Conservation (phyloP, 2,113 vertebrate genomes). For the Numida meleagris region DNA sequence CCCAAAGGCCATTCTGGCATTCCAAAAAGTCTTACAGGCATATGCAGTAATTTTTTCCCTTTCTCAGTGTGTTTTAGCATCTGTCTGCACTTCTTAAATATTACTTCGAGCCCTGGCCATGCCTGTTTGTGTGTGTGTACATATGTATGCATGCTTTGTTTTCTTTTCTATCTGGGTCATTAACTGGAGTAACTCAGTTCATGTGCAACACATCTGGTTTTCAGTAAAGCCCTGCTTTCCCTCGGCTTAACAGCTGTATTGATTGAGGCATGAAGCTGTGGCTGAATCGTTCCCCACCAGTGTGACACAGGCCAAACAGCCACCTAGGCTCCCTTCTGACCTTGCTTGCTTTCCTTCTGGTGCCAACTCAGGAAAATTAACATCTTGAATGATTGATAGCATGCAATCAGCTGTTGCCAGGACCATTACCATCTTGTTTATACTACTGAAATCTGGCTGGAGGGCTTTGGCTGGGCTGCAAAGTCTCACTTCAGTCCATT, state of each 20-base stretch:
- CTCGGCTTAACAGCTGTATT: constrained; percentile 45
- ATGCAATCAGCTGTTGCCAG: constrained; percentile 29
- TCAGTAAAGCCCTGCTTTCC: constrained; percentile 46
- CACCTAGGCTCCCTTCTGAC: not conserved
- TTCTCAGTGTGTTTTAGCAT: not conserved
- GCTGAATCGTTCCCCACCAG: not conserved
- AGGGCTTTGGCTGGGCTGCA: not conserved
- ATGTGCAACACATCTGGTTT: constrained; percentile 64
- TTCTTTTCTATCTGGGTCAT: constrained; percentile 35
- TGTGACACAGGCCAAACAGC: not conserved
- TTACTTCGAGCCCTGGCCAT: not conserved
- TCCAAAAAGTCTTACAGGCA: not conserved
- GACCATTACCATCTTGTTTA: constrained; percentile 44
- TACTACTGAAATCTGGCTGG: constrained; percentile 9
- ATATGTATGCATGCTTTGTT: not conserved
- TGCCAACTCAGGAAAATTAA: constrained; percentile 28
- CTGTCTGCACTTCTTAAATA: not conserved
- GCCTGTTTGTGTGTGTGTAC: not conserved
- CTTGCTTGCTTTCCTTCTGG: not conserved
- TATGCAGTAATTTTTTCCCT: not conserved
- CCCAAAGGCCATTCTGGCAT: not conserved
- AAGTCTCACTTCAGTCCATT: constrained; percentile 3
- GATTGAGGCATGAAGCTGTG: constrained; percentile 39
- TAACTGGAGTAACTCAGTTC: constrained; percentile 41
- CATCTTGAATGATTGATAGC: constrained; percentile 42